phyloP scores from a whole-genome alignment of 2,797 vertebrate species.

The Uromys caudimaculatus region DNA sequence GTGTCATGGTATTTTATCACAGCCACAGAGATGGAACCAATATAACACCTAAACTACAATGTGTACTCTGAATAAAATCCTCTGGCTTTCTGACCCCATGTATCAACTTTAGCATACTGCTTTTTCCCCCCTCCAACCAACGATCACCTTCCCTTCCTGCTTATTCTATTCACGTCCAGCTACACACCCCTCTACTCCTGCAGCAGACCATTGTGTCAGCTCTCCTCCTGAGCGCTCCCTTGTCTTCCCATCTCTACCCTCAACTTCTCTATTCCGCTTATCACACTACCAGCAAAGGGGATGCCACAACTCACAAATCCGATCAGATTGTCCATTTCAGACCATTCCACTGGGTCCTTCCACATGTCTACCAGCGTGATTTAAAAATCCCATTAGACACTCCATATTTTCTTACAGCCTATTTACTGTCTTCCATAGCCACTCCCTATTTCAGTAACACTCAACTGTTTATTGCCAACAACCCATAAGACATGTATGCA shows the following conservation, averaged over 20 bases:
- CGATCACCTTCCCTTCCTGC: not conserved
- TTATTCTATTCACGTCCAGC: not conserved
- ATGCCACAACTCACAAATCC: not conserved
- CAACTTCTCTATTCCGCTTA: not conserved
- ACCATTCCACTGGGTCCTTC: not conserved
- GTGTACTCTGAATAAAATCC: not conserved
- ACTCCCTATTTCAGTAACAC: not conserved
- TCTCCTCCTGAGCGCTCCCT: not conserved
- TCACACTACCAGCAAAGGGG: not conserved
- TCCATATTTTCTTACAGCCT: not conserved
- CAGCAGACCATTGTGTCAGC: not conserved
- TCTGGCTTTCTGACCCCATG: not conserved
- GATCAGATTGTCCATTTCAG: not conserved
- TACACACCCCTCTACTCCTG: no score
- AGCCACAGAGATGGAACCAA: not conserved
- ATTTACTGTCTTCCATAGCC: not conserved
- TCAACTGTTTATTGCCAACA: not conserved
- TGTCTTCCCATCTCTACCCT: not conserved
- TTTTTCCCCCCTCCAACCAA: not conserved
- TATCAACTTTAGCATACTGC: not conserved
- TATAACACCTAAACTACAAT: not conserved
- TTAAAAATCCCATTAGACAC: not conserved
- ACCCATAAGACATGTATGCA: not conserved
- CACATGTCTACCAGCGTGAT: not conserved
- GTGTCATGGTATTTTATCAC: not conserved